Base-by-base conservation (phyloP, 2,797 vertebrate genomes). In the Stomatorhinus walkeri region DNA sequence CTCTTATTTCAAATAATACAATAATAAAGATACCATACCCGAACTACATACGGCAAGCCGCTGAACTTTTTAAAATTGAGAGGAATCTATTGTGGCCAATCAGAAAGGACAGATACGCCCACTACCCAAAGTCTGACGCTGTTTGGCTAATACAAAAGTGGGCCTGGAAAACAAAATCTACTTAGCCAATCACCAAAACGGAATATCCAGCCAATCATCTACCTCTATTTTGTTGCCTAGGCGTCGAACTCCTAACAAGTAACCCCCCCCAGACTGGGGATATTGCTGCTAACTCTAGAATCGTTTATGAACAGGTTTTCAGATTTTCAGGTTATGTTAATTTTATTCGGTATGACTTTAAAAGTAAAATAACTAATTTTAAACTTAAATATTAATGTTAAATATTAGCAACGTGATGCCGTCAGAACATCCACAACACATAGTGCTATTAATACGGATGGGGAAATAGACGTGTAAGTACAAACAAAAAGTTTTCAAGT, bases 21-120 rank as follows among this genome's bases (percentile, higher is more conserved):
- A 54, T 40, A 89, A 22, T n/a, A 49, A 85, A 85, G 40, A 88
- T 87, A 59, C 88, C 92, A 84, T 87, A 93, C 91, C 91, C 89
- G 83, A 68, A 89, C 79, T 90, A 92, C 92, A 46, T 8, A 87
- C 43, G 32, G 16, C 88, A 54, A 88, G 89, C 36, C 48, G 81
- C 68, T 22, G 64, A 85, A 87, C 88, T 90, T 92, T 93, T 72
- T 89, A 91, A 92, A 93, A 90, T 89, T 22, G 59, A 88, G 88
- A 89, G 40, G 48, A 51, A 89, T 81, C 12, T 5, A 56, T 68
- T 52, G 28, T 48, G 85, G 22, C 92, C 81, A 93, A 93, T 89
- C 64, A 91, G 54, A 87, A 2, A 2, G 28, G 54, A 88, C 2
- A 3, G 19, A 46, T 28, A 52, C 84, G 19, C 1, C 3, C n/a